phyloP scores from a whole-genome alignment of 2,113 vertebrate genomes.

The Gallinago jamesoni region DNA sequence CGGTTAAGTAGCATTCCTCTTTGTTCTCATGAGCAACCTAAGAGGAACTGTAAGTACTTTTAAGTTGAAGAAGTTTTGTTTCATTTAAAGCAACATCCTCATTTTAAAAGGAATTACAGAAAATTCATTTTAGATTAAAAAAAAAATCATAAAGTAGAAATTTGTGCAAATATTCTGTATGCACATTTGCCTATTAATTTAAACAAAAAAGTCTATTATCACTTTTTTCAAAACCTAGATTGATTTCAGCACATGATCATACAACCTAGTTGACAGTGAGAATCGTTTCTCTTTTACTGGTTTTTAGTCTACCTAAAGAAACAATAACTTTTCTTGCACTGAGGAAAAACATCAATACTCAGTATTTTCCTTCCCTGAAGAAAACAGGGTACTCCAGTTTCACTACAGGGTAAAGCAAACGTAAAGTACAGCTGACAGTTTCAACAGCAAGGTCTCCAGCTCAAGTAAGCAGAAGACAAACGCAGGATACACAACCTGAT shows the following conservation, averaged over 20 bases:
- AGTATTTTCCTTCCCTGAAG: neutral
- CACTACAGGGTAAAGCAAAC: neutral
- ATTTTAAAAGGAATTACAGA: neutral
- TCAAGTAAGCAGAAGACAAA: neutral
- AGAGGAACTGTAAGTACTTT: neutral
- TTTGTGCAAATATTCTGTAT: neutral
- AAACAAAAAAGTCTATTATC: neutral
- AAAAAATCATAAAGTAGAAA: neutral
- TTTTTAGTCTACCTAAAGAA: neutral
- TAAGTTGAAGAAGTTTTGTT: neutral
- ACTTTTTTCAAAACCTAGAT: neutral
- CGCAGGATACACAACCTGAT: neutral
- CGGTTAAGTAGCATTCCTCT: neutral
- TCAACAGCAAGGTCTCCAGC: neutral
- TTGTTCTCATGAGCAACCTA: neutral
- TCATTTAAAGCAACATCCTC: neutral
- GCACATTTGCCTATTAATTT: neutral
- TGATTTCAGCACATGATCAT: neutral
- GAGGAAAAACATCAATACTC: neutral
- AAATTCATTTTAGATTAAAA: neutral
- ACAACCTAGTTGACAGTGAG: neutral
- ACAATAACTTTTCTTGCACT: neutral
- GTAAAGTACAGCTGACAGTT: neutral
- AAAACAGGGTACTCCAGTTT: neutral
- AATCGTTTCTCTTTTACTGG: neutral